Evolutionary conservation across 2,888 invertebrate genomes (phyloP).

Genomic region (Arge pagana): DNA sequence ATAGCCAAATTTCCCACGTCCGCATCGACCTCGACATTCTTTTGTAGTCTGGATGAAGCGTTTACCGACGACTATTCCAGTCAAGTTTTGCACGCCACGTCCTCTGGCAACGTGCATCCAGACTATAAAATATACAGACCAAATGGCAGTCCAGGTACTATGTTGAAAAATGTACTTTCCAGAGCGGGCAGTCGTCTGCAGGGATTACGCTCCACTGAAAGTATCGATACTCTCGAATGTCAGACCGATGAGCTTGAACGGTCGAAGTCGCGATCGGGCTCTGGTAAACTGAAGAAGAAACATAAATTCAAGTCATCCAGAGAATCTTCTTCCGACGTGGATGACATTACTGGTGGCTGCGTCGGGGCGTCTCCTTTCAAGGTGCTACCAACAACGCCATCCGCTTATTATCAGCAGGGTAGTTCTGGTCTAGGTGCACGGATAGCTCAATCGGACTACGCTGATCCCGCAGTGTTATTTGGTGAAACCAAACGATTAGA

Average conservation of each 20-base stretch:
- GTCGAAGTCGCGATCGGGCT: conserved; percentile 27
- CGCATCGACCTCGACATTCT: conserved; percentile 63
- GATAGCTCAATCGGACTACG: conserved; percentile 86
- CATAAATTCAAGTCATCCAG: conserved; percentile 50
- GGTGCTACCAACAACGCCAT: conserved; percentile 35
- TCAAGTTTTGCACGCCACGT: conserved; percentile 55
- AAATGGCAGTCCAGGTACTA: conserved; percentile 44
- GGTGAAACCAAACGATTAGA: conserved; percentile 51
- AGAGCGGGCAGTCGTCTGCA: conserved; percentile 53
- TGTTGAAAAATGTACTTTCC: conserved; percentile 55
- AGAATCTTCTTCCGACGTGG: conserved; percentile 48
- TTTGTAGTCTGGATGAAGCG: conserved; percentile 60
- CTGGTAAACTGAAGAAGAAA: conserved; percentile 40
- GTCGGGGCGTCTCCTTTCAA: conserved; percentile 26
- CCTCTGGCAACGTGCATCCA: conserved; percentile 65
- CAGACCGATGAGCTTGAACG: conserved; percentile 47
- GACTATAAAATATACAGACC: conserved; percentile 81
- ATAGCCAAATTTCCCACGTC: conserved; percentile 53
- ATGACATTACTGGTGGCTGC: conserved; percentile 42
- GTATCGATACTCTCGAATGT: conserved; percentile 56
- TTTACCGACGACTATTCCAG: conserved; percentile 59
- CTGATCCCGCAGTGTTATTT: conserved; percentile 75
- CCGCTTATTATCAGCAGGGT: conserved; percentile 70
- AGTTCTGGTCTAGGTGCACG: conserved; percentile 84
- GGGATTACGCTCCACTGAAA: conserved; percentile 51